Conservation (phyloP, 2,888 invertebrate species). For the Heliconius ismenius region DNA sequence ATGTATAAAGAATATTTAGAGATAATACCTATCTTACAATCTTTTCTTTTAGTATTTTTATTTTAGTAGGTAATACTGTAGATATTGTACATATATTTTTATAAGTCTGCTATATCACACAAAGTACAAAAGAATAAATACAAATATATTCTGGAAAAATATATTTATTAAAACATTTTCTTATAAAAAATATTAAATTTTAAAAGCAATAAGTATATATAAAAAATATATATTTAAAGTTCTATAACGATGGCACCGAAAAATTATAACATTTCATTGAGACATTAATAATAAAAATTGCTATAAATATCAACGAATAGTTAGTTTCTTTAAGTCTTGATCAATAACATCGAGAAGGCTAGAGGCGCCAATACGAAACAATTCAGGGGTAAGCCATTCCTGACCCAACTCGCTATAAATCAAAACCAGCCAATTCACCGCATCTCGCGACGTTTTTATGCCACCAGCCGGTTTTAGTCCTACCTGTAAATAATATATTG, state of each 20-base stretch:
- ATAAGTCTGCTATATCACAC: background rate
- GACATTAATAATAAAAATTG: background rate
- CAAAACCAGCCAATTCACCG: constrained; percentile 92
- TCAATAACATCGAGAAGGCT: constrained; percentile 92
- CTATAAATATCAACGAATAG: no score
- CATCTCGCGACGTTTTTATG: constrained; percentile 91
- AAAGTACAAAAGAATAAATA: constrained; percentile 9
- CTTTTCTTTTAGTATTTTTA: background rate
- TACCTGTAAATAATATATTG: constrained; percentile 80
- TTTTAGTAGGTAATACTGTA: constrained; percentile 1
- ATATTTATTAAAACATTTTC: constrained; percentile 11
- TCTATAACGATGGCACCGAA: background rate
- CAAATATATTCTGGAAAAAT: background rate
- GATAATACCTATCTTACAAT: no score
- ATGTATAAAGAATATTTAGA: no score
- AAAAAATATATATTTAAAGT: constrained; percentile 2
- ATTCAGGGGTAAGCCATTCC: constrained; percentile 89
- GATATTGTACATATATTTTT: constrained; percentile 28
- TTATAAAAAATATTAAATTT: background rate
- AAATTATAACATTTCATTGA: background rate
- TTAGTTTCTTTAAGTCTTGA: constrained; percentile 66
- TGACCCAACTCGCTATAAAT: constrained; percentile 92
- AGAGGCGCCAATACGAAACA: constrained; percentile 97
- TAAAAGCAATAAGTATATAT: background rate
- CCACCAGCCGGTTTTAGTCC: constrained; percentile 99